phyloP scores from a whole-genome alignment of 2,888 invertebrate genomes.

The Polydrusus tereticollis region DNA sequence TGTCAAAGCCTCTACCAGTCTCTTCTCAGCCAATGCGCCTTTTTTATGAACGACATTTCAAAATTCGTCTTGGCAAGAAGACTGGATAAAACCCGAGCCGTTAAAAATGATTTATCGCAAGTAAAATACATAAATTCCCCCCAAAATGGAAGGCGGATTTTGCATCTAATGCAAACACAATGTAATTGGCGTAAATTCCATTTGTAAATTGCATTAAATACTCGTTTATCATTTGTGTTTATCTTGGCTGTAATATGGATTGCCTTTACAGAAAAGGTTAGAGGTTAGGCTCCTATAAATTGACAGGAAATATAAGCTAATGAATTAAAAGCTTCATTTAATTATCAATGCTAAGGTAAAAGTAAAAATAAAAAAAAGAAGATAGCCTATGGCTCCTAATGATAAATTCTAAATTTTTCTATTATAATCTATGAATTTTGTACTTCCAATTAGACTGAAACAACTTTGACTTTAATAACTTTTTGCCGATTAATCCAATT shows the following conservation, averaged over 20 bases:
- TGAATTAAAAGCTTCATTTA: not conserved
- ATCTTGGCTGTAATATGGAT: constrained; percentile 19
- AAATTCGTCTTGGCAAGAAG: too few species aligned
- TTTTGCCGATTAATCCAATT: too few species aligned
- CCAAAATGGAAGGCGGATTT: constrained; percentile 13
- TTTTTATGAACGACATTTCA: too few species aligned
- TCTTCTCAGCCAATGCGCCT: too few species aligned
- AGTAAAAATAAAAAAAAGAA: too few species aligned
- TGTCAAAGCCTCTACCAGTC: too few species aligned
- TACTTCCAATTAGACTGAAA: too few species aligned
- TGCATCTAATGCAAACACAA: constrained; percentile 23
- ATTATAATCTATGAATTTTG: too few species aligned
- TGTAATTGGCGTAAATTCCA: constrained; percentile 32
- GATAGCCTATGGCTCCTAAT: too few species aligned
- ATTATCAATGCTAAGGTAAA: too few species aligned
- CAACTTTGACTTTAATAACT: too few species aligned
- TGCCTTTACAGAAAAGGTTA: not conserved
- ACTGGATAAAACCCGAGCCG: not conserved
- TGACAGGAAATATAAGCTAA: not conserved
- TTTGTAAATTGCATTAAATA: constrained; percentile 31
- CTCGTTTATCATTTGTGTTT: constrained; percentile 31
- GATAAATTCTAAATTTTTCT: too few species aligned
- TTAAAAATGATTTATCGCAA: constrained; percentile 16
- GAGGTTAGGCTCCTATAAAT: not conserved
- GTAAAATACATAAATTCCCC: constrained; percentile 6